Percentiles rank a stretch among this genome's conserved stretches.
phyloP scores from a whole-genome alignment of 2,113 vertebrate genomes.

The Trematomus loennbergii region DNA sequence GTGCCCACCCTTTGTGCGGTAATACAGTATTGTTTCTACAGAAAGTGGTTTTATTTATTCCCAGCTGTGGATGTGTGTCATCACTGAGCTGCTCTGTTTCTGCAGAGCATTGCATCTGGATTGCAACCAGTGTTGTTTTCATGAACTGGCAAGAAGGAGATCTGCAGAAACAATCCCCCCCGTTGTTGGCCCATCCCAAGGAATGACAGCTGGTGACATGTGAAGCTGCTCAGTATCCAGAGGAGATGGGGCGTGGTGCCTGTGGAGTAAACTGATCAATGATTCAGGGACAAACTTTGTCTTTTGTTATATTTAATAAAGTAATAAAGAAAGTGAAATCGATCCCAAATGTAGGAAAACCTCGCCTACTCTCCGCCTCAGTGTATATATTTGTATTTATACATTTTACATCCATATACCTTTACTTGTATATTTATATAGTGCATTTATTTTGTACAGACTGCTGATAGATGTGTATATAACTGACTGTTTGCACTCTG shows the following conservation, averaged over 20 bases:
- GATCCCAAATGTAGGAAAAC: too few species aligned
- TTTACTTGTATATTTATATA: too few species aligned
- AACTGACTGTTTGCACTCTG: too few species aligned
- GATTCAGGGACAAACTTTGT: too few species aligned
- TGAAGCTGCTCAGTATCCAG: slow-evolving; percentile 44
- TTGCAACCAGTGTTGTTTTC: slow-evolving; percentile 75
- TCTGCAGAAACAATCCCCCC: slow-evolving; percentile 78
- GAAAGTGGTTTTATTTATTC: slow-evolving; percentile 36
- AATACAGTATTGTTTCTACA: slow-evolving; percentile 35
- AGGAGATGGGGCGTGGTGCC: slow-evolving; percentile 14
- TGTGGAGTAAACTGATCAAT: too few species aligned
- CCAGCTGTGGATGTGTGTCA: slow-evolving; percentile 36
- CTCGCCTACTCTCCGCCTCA: too few species aligned
- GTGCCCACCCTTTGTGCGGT: slow-evolving; percentile 23
- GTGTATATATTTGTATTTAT: too few species aligned
- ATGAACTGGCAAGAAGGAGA: slow-evolving; percentile 78
- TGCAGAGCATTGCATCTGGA: slow-evolving; percentile 73
- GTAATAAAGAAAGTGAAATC: too few species aligned
- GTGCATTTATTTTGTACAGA: too few species aligned
- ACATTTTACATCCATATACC: too few species aligned
- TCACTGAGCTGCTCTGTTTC: slow-evolving; percentile 73
- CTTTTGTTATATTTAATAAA: too few species aligned
- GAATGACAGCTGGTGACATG: slow-evolving; percentile 60
- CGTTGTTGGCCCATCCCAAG: slow-evolving; percentile 74
- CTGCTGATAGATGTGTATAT: too few species aligned